Base-by-base conservation (phyloP, 2,888 invertebrate genomes). In the Orgyia antiqua region DNA sequence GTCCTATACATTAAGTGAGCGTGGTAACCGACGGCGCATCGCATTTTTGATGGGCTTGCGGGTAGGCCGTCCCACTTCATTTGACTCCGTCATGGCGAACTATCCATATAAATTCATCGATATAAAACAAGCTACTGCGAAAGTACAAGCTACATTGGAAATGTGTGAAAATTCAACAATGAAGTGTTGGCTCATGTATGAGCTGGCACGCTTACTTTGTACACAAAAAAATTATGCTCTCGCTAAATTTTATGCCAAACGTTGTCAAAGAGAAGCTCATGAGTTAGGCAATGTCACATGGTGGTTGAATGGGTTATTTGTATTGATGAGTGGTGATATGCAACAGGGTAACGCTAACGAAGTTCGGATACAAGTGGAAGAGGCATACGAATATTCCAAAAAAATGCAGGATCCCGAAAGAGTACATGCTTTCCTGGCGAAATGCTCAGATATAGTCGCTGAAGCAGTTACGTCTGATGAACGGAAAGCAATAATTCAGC, bases 161-260 rank as follows among this genome's bases (percentile, higher is more conserved):
- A 82, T 83, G 80, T 84, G 83, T 40, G 86, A 86, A 52, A 84
- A 86, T 44, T 58, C 72, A 0, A 79, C 74, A 7, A 79, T 80
- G 82, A 78, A 74, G 41, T 86, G 84, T 50, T 86, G 84, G 83
- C 47, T 86, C 10, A 72, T 73, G 75, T 86, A 84, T 30, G 86
- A 86, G 53, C 39, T 86, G 20, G 64, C 86, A 35, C 58, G 78
- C n/a, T 48, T 86, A 19, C 61, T 80, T 13, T 72, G 70, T 30
- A 62, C 65, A 2, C 83, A 84, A 39, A 86, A 84, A 39, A 86
- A 82, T 57, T 84, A 76, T 43, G 74, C 86, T 2, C 68, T 82
- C 2, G 74, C 83, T 4, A 86, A 84, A 37, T 86, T 68, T 50
- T 86, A 83, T 40, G 82, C 75, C 0, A 84, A 84, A 42, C 67